A percentile compares a stretch with the other conserved stretches of the same genome.
phyloP scores from a whole-genome alignment of 2,797 vertebrate genomes.

The Luscinia luscinia region DNA sequence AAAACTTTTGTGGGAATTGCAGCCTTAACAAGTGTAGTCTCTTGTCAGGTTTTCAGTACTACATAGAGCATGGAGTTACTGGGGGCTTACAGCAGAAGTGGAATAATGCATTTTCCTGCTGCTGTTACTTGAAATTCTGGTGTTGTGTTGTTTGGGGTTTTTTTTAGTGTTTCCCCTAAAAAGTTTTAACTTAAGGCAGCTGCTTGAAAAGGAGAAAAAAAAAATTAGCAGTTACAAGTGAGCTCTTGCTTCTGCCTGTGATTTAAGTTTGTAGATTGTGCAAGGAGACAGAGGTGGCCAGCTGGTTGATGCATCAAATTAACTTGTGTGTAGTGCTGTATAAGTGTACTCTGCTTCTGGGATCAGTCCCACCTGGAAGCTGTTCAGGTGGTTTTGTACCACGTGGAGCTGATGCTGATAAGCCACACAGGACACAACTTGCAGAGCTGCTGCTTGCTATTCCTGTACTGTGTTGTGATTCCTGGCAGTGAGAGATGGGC shows the following conservation, averaged over 20 bases:
- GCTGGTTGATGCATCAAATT: neutral
- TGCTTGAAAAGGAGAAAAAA: neutral
- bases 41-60: neutral
- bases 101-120: neutral
- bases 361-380: neutral
- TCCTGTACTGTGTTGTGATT: fast-evolving
- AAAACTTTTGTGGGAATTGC: neutral
- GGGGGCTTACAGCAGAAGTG: neutral
- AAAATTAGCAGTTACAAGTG: neutral
- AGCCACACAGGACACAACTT: neutral
- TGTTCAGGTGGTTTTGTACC: neutral
- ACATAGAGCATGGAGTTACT: neutral
- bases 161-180: neutral
- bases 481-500: neutral
- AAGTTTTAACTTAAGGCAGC: neutral
- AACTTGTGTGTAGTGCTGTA: neutral
- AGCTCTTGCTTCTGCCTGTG: neutral
- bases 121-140: neutral
- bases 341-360: neutral
- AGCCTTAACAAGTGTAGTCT: neutral
- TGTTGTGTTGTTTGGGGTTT: neutral
- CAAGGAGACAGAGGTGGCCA: neutral
- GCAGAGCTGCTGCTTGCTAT: neutral
- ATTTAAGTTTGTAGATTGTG: neutral
- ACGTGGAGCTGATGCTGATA: neutral